Evolutionary conservation across 2,888 invertebrate genomes (phyloP).

Genomic region (Plusia festucae): DNA sequence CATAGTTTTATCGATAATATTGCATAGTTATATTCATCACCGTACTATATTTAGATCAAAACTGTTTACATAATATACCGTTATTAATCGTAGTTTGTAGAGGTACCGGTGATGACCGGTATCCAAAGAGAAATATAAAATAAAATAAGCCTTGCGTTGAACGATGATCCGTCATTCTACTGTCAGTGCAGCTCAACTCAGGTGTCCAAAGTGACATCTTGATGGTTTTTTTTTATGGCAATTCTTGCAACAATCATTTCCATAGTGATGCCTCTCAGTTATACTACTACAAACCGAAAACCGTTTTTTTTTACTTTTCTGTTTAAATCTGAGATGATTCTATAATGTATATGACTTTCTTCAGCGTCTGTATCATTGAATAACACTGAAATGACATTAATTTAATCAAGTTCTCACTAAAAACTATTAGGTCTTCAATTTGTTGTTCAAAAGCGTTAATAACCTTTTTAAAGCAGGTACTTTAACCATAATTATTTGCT

Average conservation of each 20-base stretch:
- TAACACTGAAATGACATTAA: not conserved
- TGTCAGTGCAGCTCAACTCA: slow-evolving; percentile 35
- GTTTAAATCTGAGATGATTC: not conserved
- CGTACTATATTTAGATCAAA: slow-evolving; percentile 25
- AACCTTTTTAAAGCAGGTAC: not conserved
- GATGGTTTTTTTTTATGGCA: too few species aligned
- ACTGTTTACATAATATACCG: slow-evolving; percentile 43
- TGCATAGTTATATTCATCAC: slow-evolving; percentile 17
- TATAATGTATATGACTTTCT: not conserved
- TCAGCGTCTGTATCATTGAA: not conserved
- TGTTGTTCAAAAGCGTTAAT: not conserved
- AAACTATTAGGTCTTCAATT: not conserved
- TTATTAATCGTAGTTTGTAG: slow-evolving; percentile 34
- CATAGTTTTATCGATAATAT: slow-evolving; percentile 31
- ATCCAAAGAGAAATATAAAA: slow-evolving; percentile 31
- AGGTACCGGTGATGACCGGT: slow-evolving; percentile 43
- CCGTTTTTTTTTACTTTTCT: not conserved
- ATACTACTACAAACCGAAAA: not conserved
- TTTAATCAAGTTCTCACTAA: not conserved
- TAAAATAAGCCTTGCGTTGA: slow-evolving; percentile 13
- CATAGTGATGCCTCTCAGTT: not conserved
- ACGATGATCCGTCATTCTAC: slow-evolving; percentile 25
- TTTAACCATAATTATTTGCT: not conserved
- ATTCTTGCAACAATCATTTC: too few species aligned
- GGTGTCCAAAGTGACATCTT: too few species aligned